phyloP scores from a whole-genome alignment of 2,888 invertebrate genomes.

The Mylabris sibirica region DNA sequence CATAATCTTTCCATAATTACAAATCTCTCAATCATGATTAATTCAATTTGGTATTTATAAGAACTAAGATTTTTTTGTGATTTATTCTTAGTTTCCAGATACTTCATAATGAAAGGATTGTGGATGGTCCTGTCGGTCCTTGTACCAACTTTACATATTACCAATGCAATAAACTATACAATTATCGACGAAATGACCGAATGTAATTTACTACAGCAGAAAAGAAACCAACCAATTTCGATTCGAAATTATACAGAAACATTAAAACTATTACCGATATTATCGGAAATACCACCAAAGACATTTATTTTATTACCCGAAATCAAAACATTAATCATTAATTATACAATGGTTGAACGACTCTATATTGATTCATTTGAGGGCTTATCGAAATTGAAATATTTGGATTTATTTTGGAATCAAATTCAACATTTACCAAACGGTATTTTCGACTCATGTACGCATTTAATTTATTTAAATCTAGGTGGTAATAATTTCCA shows the following conservation, averaged over 20 bases:
- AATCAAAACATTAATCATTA: constrained; percentile 23
- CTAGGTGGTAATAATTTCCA: constrained; percentile 21
- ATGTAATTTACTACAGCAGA: constrained; percentile 7
- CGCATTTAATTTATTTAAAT: constrained; percentile 27
- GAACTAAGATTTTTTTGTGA: too few species aligned
- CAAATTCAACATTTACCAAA: constrained; percentile 24
- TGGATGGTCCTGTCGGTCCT: background rate
- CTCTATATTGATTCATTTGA: constrained; percentile 19
- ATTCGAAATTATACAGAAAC: constrained; percentile 15
- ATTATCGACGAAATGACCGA: constrained; percentile 16
- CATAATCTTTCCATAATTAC: too few species aligned
- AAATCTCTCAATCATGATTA: too few species aligned
- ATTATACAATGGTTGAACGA: constrained; percentile 22
- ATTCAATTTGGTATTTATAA: too few species aligned
- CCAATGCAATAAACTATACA: constrained; percentile 1
- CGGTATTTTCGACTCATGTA: constrained; percentile 19
- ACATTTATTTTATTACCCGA: constrained; percentile 15
- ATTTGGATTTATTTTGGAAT: constrained; percentile 26
- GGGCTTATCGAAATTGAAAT: constrained; percentile 19
- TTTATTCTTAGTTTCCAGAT: too few species aligned
- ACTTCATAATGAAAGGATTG: background rate
- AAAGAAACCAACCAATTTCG: constrained; percentile 17
- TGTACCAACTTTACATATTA: background rate
- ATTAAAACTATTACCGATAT: constrained; percentile 17
- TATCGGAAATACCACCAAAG: constrained; percentile 21